Evolutionary conservation across 2,113 vertebrate genomes (phyloP), one percentile per base, ranked within the genome.

Genomic region (Apus apus): DNA sequence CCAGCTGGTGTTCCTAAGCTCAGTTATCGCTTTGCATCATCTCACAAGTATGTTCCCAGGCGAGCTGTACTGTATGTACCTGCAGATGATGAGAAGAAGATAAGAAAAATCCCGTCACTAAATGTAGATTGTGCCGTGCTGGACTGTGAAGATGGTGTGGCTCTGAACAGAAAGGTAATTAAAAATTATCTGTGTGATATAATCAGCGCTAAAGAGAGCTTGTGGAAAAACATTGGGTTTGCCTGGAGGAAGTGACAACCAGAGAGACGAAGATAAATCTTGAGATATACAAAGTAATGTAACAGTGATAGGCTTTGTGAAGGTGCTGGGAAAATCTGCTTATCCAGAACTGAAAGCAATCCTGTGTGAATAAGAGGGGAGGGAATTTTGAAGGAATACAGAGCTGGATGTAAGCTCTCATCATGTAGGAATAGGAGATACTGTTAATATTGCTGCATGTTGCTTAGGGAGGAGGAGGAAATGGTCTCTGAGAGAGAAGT

Each of bases 61-160:
- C 98, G 99, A 89, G 99, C 99, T 9, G 99, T 99, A 84, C 98
- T 99, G 13, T 99, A 99, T 21, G 98, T 99, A 85, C 99, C 99
- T 45, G 99, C 99, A 2, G 98, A 99, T 85, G 99, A 99, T 75
- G 99, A 99, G 95, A 98, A 98, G 90, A 99, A 99, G 97, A 98
- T 99, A 96, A 91, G 95, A 93, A 99, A 99, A 97, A 98, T 99
- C 56, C 96, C 99, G 6, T 98, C 98, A 7, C 97, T 99, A 79
- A 97, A 98, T 15, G 98, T 99, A 20, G 99, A 99, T 93, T 99
- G 99, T 70, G 99, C 98, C 0, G 99, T 99, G 78, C 96, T 99
- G 51, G 99, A 99, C 98, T 99, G 99, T 72, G 99, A 99, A 97
- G 99, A 99, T 61, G 99, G 99, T 0, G 99, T 99, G 82, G 99